phyloP scores from a whole-genome alignment of 2,888 invertebrate species.

The Loripinus fragilis region DNA sequence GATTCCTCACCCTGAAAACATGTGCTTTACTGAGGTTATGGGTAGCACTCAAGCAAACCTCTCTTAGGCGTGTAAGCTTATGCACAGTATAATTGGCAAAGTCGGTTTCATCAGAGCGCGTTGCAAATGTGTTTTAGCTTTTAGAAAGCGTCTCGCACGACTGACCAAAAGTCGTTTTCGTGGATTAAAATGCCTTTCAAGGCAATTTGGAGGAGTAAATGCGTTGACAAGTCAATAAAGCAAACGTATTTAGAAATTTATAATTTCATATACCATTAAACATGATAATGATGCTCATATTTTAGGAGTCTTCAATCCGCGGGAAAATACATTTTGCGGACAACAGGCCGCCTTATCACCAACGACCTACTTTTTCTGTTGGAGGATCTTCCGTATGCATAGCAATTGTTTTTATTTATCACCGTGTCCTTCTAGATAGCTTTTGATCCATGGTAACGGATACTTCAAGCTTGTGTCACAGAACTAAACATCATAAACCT shows the following conservation, averaged over 20 bases:
- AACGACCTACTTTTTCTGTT: too few relatives aligned
- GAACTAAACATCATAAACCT: too few relatives aligned
- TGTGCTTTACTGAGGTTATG: too few relatives aligned
- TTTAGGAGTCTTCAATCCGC: background rate
- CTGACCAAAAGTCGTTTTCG: background rate
- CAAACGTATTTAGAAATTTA: constrained; percentile 7
- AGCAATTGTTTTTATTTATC: background rate
- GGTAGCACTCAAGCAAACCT: too few relatives aligned
- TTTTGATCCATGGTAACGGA: background rate
- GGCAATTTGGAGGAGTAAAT: background rate
- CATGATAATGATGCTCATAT: background rate
- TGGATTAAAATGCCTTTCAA: constrained; percentile 14
- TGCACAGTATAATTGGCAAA: too few relatives aligned
- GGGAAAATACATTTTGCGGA: background rate
- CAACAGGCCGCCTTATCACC: too few relatives aligned
- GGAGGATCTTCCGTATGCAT: too few relatives aligned
- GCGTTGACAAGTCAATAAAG: background rate
- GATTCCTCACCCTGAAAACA: too few relatives aligned
- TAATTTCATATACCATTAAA: constrained; percentile 18
- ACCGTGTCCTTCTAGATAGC: background rate
- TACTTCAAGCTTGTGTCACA: background rate
- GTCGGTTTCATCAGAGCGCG: too few relatives aligned
- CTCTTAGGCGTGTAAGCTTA: too few relatives aligned
- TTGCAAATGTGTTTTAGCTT: too few relatives aligned
- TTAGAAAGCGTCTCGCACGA: background rate